Evolutionary conservation across 2,113 vertebrate species (phyloP), one percentile per base, ranked within the genome.

Genomic region (Stigmatopora argus): DNA sequence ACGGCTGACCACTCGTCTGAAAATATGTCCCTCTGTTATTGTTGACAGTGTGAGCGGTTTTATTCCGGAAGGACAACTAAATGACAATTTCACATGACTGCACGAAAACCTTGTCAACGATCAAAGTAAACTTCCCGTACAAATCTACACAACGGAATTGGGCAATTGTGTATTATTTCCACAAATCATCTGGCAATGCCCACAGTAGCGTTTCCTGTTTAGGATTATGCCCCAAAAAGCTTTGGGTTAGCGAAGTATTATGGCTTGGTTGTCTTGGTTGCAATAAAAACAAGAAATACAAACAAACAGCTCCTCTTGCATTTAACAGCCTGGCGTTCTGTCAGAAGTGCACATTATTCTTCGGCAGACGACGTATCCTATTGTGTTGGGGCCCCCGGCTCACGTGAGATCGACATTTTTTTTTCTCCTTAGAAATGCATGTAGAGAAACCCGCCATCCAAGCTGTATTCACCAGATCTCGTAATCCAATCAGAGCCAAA

Each of bases 11-110:
- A 46, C 68, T 71, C 56, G 3, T 7, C 70, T 80, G 71, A 77
- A 85, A 78, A 75, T 62, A 70, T 58, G 44, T 63, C 35, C 1
- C 53, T 70, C 44, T 75, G 75, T 64, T 77, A 52, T 49, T 49
- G 70, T 21, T 80, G 64, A 71, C 65, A 62, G 65, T 44, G 26
- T 44, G 58, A 68, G 68, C 66, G 66, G 58, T 67, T 65, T 45
- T 11, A 41, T 75, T 77, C 70, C 67, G 66, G 9, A 41, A 59
- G 38, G 57, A 12, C 35, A 61, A 61, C 14, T 23, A 19, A 23
- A 41, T 64, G 35, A 55, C 56, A 57, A 13, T 5, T 34, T 35
- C 31, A 38, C 35, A 19, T 65, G 26, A 56, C 44, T 55, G n/a
- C 3, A 21, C 57, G 1, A 4, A 1, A 53, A 34, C 65, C 63